Evolutionary conservation across 2,797 vertebrate species (phyloP), one percentile per base, ranked within the genome.

Genomic region (Lepus oiostolus): DNA sequence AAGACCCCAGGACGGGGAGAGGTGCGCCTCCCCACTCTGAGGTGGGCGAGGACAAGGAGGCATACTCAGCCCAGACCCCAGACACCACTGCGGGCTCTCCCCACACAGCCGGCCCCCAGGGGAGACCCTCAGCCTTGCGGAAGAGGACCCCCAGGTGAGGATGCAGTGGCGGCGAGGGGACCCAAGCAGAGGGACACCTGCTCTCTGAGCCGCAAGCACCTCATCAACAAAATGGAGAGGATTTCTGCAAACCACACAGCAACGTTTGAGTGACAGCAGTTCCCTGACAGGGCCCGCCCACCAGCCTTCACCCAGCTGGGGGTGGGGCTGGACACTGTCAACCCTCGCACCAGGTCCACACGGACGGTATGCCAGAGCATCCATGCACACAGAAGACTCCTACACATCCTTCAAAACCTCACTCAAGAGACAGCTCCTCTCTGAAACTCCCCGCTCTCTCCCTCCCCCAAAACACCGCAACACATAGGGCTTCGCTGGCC

Each of bases 241-340:
- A 42, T 0, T 0, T 21, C 38, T 54, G 7, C 26, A 12, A 47
- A 70, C 4, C 32, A 5, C 0, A 0, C 4, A 30, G 60, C 79
- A 35, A 3, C 16, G 5, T 47, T 47, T 70, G 52, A 35, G 65
- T 8, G n/a, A 47, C 1, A 28, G 30, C 4, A 11, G 42, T 26
- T 58, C 7, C 58, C 47, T 22, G 17, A 58, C 7, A n/a, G 52
- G 22, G 62, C 60, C 54, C 58, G 35, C 35, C 67, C 28, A 52
- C 42, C 72, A 70, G 21, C 67, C 72, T 42, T 65, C 58, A 50
- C 42, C 63, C 11, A 17, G 52, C 6, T 3, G 21, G 16, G 28
- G 8, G 19, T 16, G 42, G 16, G 17, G 38, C 35, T 87, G 21
- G 58, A 47, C 67, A n/a, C 30, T 14, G 11, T 13, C 38, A 67